Percentiles rank a stretch among this genome's conserved stretches.
These are phyloP conservation scores for Zosterops lateralis DNA, from an alignment of 2,113 vertebrate species.

Conservation along the genomic window DNA sequence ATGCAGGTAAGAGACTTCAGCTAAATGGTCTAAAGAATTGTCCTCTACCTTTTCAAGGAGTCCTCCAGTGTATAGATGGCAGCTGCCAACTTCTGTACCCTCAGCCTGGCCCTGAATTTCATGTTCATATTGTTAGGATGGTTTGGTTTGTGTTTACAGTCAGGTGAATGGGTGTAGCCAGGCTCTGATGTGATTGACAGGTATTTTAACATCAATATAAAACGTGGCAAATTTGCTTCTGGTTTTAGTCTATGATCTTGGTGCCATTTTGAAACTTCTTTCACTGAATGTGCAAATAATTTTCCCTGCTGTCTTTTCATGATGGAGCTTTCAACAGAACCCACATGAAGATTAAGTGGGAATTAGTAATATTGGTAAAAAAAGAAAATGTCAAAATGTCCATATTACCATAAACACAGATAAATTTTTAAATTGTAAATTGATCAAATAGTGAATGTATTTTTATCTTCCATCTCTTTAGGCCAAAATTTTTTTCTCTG, in stretches of 20 bases:
- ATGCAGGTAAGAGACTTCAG: conserved; percentile 82
- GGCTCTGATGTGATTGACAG: not conserved
- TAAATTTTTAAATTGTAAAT: not conserved
- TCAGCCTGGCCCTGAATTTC: not conserved
- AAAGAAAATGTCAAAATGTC: not conserved
- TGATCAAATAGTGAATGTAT: not conserved
- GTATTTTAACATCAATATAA: not conserved
- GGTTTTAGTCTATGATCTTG: not conserved
- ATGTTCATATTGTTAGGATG: not conserved
- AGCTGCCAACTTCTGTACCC: not conserved
- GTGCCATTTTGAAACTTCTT: not conserved
- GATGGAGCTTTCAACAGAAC: not conserved
- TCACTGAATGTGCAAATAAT: not conserved
- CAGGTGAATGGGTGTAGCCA: not conserved
- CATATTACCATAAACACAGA: not conserved
- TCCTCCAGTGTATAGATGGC: not conserved
- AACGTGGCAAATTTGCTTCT: not conserved
- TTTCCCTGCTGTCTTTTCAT: not conserved
- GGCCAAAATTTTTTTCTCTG: not conserved
- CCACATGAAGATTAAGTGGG: not conserved
- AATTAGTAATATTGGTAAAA: not conserved
- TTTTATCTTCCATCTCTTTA: not conserved
- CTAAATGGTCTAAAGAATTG: not conserved
- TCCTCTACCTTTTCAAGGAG: not conserved
- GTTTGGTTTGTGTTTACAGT: not conserved